Conservation (phyloP, 2,113 vertebrate genomes). For the Coptodon rendalli region DNA sequence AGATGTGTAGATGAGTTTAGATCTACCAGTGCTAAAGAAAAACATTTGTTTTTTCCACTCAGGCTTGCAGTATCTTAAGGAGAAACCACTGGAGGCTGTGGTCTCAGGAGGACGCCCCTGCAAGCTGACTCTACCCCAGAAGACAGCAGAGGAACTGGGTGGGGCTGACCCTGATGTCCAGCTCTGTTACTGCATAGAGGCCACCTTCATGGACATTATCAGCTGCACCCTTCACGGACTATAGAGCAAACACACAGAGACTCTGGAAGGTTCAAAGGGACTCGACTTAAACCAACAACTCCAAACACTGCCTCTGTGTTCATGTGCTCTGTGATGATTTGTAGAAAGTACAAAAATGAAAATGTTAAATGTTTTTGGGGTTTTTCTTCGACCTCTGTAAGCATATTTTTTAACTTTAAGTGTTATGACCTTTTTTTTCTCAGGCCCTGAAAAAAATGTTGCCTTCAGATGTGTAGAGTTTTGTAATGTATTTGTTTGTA, state of each 20-base stretch:
- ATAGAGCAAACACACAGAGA: background rate
- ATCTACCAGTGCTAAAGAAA: background rate
- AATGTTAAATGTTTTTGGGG: conserved; percentile 6
- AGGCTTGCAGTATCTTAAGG: conserved; percentile 91
- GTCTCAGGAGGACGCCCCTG: conserved; percentile 47
- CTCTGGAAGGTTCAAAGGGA: background rate
- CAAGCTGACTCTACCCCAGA: conserved; percentile 69
- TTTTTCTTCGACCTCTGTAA: conserved; percentile 16
- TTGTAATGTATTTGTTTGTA: conserved; percentile 65
- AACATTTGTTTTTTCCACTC: background rate
- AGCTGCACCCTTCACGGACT: conserved; percentile 81
- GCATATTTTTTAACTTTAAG: conserved; percentile 32
- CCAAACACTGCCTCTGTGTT: background rate
- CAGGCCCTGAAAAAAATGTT: background rate
- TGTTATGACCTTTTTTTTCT: background rate
- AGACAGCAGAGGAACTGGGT: conserved; percentile 68
- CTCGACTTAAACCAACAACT: background rate
- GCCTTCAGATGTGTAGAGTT: conserved; percentile 14
- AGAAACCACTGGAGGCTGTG: conserved; percentile 74
- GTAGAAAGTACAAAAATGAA: conserved; percentile 21
- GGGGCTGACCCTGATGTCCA: conserved; percentile 88
- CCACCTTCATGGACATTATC: conserved; percentile 92
- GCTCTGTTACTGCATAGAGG: conserved; percentile 91
- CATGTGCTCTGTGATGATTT: background rate
- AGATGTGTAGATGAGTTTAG: background rate